Evolutionary conservation across 2,797 vertebrate species (phyloP), one percentile per base, ranked within the genome.

Genomic region (Pitangus sulphuratus): DNA sequence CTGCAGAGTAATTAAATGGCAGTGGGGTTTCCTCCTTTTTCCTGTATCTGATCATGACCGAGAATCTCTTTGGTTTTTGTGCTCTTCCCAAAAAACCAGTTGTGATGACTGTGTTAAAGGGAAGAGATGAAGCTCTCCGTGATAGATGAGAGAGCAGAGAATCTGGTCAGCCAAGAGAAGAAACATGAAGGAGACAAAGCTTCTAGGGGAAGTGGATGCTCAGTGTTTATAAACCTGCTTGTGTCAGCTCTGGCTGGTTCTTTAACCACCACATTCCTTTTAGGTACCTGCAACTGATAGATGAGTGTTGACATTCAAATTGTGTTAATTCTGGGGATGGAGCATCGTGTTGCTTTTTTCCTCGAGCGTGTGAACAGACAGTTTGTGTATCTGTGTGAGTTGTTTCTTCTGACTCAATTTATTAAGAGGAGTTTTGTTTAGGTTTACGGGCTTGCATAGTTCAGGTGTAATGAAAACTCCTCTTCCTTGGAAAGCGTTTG

Each of bases 251-350:
- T 37, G 37, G 33, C 74, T 74, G 76, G 74, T 87, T 70, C 14
- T 71, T 71, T 64, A 93, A 60, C 57, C 56, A 3, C 74, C 81
- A 1, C 25, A 0, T 81, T 94, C 84, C 81, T 47, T 56, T 40
- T 3, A 11, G 61, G 4, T 25, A 5, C 50, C 84, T 31, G 68
- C 35, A 71, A 17, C 1, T 33, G 90, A 53, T n/a, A 39, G 66
- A 77, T 85, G 66, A 81, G 89, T 94, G 91, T 78, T 78, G 92
- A 89, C 91, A 60, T 60, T 70, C 76, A 90, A 24, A 40, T 84
- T 53, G 28, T 53, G 9, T 84, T 72, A 70, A 47, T 88, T 75
- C 70, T 18, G 25, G 9, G 47, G 26, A 45, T 58, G n/a, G 62
- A 76, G 42, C 37, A 2, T 4, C 4, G 1, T 9, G 64, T 37